Evolutionary conservation across 2,888 invertebrate genomes (phyloP).

Genomic region (Cancer borealis): DNA sequence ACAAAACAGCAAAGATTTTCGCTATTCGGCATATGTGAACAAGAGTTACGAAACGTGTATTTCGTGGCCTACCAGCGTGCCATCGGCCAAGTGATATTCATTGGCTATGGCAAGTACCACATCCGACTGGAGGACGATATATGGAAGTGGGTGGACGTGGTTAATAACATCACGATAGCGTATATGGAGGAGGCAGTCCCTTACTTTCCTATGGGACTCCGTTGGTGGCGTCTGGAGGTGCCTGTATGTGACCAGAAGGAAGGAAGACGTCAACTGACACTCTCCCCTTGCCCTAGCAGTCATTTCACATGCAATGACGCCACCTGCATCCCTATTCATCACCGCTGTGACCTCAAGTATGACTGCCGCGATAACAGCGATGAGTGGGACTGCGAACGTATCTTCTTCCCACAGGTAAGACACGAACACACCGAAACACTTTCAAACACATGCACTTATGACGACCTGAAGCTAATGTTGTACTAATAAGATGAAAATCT

Average conservation of each 20-base stretch:
- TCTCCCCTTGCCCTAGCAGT: slow-evolving; percentile 70
- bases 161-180: slow-evolving; percentile 63
- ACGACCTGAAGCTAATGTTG: not conserved
- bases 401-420: slow-evolving; percentile 63
- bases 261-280: slow-evolving; percentile 58
- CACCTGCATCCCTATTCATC: slow-evolving; percentile 72
- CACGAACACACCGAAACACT: not conserved
- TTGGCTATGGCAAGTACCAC: slow-evolving; percentile 75
- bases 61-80: slow-evolving; percentile 74
- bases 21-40: slow-evolving; percentile 73
- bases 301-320: slow-evolving; percentile 75
- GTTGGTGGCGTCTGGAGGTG: slow-evolving; percentile 66
- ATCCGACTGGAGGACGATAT: slow-evolving; percentile 56
- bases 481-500: not conserved
- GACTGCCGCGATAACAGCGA: slow-evolving; percentile 76
- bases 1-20: slow-evolving; percentile 67
- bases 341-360: slow-evolving; percentile 77
- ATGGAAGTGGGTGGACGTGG: slow-evolving; percentile 73
- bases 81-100: slow-evolving; percentile 65
- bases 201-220: slow-evolving; percentile 74
- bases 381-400: slow-evolving; percentile 68
- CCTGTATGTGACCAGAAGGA: slow-evolving; percentile 71
- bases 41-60: slow-evolving; percentile 73
- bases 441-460: not conserved
- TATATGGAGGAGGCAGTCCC: slow-evolving; percentile 67